These are phyloP conservation scores for Leiothrix lutea DNA, from an alignment of 2,113 vertebrate species.

Conservation along the genomic window DNA sequence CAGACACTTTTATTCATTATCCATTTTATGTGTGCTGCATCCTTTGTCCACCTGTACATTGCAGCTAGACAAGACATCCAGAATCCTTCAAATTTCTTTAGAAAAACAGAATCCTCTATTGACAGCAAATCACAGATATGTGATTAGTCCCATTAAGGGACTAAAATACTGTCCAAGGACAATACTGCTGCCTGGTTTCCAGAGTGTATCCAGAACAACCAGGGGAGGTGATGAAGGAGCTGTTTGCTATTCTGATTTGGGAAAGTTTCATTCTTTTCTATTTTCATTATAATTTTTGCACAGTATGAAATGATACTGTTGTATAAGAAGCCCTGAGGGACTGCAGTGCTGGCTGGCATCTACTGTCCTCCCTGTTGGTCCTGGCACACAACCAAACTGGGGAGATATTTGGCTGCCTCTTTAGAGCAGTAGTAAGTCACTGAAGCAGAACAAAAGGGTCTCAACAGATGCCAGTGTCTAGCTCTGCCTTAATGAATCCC, in stretches of 20 bases:
- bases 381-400: slow-evolving; percentile 20
- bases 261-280: not conserved
- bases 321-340: not conserved
- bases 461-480: slow-evolving; percentile 23
- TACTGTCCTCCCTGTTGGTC: not conserved
- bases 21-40: not conserved
- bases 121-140: not conserved
- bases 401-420: slow-evolving; percentile 38
- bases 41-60: not conserved
- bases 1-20: not conserved
- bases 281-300: not conserved
- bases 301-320: not conserved
- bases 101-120: not conserved
- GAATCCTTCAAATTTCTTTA: not conserved
- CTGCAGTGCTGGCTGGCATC: not conserved
- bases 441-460: slow-evolving; percentile 33
- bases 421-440: slow-evolving; percentile 19
- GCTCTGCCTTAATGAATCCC: slow-evolving; percentile 39
- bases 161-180: not conserved
- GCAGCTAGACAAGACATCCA: not conserved
- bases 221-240: not conserved
- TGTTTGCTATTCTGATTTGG: not conserved
- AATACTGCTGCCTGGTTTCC: not conserved
- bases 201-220: not conserved
- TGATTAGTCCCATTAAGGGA: not conserved